These are phyloP conservation scores for Aeoliscus strigatus DNA, from an alignment of 2,797 vertebrate genomes.

Conservation along the genomic window DNA sequence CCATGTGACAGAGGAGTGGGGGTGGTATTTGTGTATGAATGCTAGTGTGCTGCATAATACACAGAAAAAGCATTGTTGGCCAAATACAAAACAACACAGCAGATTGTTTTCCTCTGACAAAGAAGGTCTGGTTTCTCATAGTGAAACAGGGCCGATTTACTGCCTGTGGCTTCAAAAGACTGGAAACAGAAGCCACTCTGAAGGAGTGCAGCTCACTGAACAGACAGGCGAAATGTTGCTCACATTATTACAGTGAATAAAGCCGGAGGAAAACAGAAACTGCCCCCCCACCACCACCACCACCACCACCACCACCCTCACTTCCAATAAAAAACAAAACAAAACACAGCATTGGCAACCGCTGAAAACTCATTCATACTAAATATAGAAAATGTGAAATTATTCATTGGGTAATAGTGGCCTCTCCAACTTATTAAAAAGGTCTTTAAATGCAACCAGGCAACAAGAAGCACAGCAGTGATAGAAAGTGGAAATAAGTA, in stretches of 20 bases:
- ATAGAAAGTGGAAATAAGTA: conserved; percentile 30
- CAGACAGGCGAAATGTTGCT: conserved; percentile 43
- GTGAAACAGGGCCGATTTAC: conserved; percentile 66
- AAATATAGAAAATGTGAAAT: conserved; percentile 35
- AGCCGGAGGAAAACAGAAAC: conserved; percentile 19
- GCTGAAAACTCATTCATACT: conserved; percentile 26
- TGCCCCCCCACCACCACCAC: conserved; percentile 9
- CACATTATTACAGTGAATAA: conserved; percentile 45
- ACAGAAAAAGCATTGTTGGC: conserved; percentile 64
- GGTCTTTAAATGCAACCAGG: conserved; percentile 7
- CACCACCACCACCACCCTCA: too few relatives aligned
- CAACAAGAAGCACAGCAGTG: conserved; percentile 3
- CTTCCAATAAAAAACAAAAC: too few relatives aligned
- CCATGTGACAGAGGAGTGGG: conserved; percentile 46
- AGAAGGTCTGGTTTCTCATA: conserved; percentile 67
- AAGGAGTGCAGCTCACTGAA: conserved; percentile 51
- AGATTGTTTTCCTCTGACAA: conserved; percentile 71
- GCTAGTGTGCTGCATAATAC: conserved; percentile 27
- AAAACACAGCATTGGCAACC: conserved; percentile 11
- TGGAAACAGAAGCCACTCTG: conserved; percentile 61
- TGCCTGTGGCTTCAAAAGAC: conserved; percentile 67
- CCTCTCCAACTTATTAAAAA: conserved; percentile 11
- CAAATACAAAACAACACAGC: conserved; percentile 60
- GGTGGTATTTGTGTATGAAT: conserved; percentile 10
- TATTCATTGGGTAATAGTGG: conserved; percentile 12